Evolutionary conservation across 2,113 vertebrate genomes (phyloP), one percentile per base, ranked within the genome.

Genomic region (Tachysurus fulvidraco): DNA sequence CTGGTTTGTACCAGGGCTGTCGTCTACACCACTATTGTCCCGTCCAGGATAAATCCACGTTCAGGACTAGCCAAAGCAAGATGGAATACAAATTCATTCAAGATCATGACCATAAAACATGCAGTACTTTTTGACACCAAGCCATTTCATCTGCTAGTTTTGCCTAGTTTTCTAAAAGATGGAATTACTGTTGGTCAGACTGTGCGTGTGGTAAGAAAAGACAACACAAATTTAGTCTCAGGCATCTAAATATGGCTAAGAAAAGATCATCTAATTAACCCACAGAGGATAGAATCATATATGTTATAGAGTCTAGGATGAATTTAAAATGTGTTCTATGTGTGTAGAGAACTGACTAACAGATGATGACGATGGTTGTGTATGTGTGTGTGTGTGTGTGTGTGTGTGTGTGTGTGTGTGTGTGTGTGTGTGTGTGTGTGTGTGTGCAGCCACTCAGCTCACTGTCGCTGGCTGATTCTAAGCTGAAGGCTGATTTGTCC

Each of bases 391-490:
- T 84, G 30, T 78, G 64, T 86, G 64, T 71, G 73, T 74, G 28
- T 55, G 30, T 81, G 41, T 81, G 21, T 85, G 16, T 88, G 54
- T 89, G 76, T 84, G 30, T 78, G 64, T 86, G 64, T 71, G 73
- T 74, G 28, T 55, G 41, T 85, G 16, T 88, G 54, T 89, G 76
- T 84, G 30, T 78, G 64, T 86, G 64, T 71, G 73, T 74, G 28
- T 55, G 30, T 81, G 41, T 81, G 21, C 65, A 99, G 98, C 97
- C 98, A 19, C 94, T 99, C 85, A 95, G 95, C 88, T 99, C 98
- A 0, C 92, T 99, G 55, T 99, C 98, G 21, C 93, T 99, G 91
- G 97, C 98, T 0, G 98, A 99, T 90, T 99, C 98, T 5, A 96
- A 96, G 89, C 95, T 99, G 91, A 99, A 99, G 93, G 93, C 94